Percentiles rank a stretch among this genome's conserved stretches.
Conservation (phyloP, 2,113 vertebrate species). For the Cinclus cinclus region DNA sequence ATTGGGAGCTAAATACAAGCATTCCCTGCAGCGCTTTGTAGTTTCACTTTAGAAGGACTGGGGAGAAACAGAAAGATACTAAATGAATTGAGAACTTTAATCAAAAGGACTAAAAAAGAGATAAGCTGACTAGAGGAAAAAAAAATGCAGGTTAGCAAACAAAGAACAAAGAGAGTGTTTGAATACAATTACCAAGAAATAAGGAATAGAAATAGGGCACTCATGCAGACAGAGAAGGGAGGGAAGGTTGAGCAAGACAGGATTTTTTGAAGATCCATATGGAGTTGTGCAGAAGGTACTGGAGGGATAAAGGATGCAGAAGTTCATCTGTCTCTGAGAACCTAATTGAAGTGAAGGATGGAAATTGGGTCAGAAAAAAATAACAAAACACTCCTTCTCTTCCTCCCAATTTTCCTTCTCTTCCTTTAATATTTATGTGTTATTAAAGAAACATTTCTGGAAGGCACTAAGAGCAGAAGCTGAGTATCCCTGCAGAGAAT, state of each 20-base stretch:
- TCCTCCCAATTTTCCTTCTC: conserved; percentile 35
- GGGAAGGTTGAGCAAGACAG: conserved; percentile 39
- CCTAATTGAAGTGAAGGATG: conserved; percentile 59
- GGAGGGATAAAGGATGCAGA: conserved; percentile 12
- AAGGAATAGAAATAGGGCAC: conserved; percentile 67
- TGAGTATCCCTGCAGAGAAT: conserved; percentile 28
- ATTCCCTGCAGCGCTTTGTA: conserved; percentile 68
- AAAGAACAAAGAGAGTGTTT: conserved; percentile 72
- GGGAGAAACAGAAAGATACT: conserved; percentile 62
- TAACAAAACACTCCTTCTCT: conserved; percentile 43
- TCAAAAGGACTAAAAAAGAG: conserved; percentile 72
- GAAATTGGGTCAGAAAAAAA: conserved; percentile 64
- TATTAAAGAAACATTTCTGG: conserved; percentile 69
- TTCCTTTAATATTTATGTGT: conserved; percentile 64
- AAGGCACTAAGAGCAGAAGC: conserved; percentile 39
- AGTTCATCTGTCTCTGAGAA: conserved; percentile 34
- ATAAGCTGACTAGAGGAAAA: conserved; percentile 64
- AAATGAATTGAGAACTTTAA: conserved; percentile 71
- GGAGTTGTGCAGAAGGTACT: conserved; percentile 46
- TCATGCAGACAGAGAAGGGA: conserved; percentile 39
- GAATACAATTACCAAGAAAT: conserved; percentile 71
- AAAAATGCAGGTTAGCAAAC: conserved; percentile 67
- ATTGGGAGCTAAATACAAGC: conserved; percentile 65
- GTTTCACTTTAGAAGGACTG: conserved; percentile 60
- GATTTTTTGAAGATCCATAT: conserved; percentile 53